Evolutionary conservation across 2,797 vertebrate species (phyloP).

Genomic region (Halcyon leucocephala): DNA sequence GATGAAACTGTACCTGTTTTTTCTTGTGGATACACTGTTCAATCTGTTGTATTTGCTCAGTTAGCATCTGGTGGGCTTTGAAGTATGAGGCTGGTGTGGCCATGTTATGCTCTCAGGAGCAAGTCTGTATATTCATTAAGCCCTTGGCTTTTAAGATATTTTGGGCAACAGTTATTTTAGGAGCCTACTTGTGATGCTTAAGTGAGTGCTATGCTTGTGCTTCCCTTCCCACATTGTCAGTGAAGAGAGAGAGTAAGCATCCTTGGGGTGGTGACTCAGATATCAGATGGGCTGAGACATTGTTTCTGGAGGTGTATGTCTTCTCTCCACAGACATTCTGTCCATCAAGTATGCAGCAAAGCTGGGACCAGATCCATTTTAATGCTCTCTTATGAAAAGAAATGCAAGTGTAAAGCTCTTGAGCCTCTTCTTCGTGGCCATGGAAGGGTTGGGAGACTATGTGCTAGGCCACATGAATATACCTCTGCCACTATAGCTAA

Average conservation of each 20-base stretch:
- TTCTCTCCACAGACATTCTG: not conserved
- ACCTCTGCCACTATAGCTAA: not conserved
- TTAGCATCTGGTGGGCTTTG: not conserved
- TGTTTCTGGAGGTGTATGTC: not conserved
- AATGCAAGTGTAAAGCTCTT: accelerated
- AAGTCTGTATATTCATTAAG: not conserved
- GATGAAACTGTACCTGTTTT: not conserved
- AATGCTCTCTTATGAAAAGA: not conserved
- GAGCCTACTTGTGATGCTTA: not conserved
- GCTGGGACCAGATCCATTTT: not conserved
- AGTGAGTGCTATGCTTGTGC: not conserved
- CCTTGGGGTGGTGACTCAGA: not conserved
- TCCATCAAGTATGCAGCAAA: not conserved
- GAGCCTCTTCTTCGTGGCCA: not conserved
- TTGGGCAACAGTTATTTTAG: not conserved
- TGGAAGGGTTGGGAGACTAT: not conserved
- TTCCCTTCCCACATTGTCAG: not conserved
- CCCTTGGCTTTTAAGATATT: not conserved
- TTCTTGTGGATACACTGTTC: not conserved
- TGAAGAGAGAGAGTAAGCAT: not conserved
- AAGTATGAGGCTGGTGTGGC: not conserved
- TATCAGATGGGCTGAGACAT: not conserved
- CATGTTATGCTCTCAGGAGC: accelerated
- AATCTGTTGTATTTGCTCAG: not conserved
- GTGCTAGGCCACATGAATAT: not conserved